Base-by-base conservation (phyloP, 53 echinoderm and acorn worm genomes). In the Antedon mediterranea region DNA sequence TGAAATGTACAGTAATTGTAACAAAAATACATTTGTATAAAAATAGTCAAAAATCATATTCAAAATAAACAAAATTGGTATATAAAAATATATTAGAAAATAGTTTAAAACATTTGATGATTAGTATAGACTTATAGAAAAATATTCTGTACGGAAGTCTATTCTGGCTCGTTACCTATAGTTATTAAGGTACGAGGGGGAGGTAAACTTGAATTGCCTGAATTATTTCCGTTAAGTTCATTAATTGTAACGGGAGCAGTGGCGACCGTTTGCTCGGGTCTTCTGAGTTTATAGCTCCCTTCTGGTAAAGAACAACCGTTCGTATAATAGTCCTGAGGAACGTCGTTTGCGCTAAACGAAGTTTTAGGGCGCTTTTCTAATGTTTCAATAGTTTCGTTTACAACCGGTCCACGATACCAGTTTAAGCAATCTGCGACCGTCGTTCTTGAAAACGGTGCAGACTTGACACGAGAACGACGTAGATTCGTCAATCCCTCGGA, bases 371-470 rank as follows among this genome's bases (percentile, higher is more conserved):
- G 81, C 28, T 34, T 72, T 15, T 32, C 77, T 34, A 73, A 76
- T 28, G 71, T 4, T 3, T 86, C 86, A 14, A 57, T 57, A 57
- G 57, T 76, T 34, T 76, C 75, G 2, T 18, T 26, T 70, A 85
- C 81, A n/a, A n/a, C n/a, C 27, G 86, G 86, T 70, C 85, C 83
- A 43, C 85, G 79, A 23, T 57, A 57, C 97, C 97, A 97, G 20
- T 85, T 75, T 77, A 97, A 33, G 81, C 97, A 97, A 72, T 84
- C 87, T 29, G 92, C 98, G 0, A 98, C 98, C n/a, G 88, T 90
- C 0, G 91, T 79, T 32, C 92, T 86, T 32, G 86, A 43, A 26
- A 81, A n/a, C 0, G 92, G 90, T 7, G 92, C 98, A 3, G 92
- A 98, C 23, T 88, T 81, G 27, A 88, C 83, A 31, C 92, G 77